A percentile compares a stretch with the other conserved stretches of the same genome.
phyloP scores from a whole-genome alignment of 2,113 vertebrate genomes.

The Limanda limanda region DNA sequence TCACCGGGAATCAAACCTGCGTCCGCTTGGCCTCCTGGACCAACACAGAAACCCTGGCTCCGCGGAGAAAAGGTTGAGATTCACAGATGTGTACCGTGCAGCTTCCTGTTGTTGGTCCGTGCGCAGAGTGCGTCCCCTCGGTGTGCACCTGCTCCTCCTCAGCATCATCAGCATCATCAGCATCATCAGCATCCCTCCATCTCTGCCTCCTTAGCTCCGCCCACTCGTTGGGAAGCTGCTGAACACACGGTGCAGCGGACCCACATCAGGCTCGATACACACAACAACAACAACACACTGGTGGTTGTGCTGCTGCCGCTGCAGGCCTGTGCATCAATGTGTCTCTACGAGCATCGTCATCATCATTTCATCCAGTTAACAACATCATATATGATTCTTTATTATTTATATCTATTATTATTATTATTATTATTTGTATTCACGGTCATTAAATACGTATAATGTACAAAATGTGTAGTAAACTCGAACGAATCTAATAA shows the following conservation, averaged over 20 bases:
- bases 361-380: too few relatives aligned
- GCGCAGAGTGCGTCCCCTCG: constrained; percentile 17
- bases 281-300: not conserved
- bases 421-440: too few relatives aligned
- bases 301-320: too few relatives aligned
- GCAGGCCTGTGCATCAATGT: too few relatives aligned
- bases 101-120: constrained; percentile 3
- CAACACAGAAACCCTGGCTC: not conserved
- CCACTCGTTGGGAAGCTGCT: constrained; percentile 14
- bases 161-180: too few relatives aligned
- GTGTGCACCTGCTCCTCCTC: constrained; percentile 74
- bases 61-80: not conserved
- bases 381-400: too few relatives aligned
- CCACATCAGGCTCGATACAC: not conserved
- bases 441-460: too few relatives aligned
- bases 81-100: not conserved
- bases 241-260: not conserved
- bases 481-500: not conserved
- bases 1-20: not conserved
- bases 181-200: constrained; percentile 66
- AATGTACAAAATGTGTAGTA: too few relatives aligned
- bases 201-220: constrained; percentile 70
- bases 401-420: too few relatives aligned
- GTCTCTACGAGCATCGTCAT: too few relatives aligned
- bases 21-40: not conserved